Evolutionary conservation across 2,888 invertebrate genomes (phyloP), one percentile per base, ranked within the genome.

Genomic region (Papilio protenor): DNA sequence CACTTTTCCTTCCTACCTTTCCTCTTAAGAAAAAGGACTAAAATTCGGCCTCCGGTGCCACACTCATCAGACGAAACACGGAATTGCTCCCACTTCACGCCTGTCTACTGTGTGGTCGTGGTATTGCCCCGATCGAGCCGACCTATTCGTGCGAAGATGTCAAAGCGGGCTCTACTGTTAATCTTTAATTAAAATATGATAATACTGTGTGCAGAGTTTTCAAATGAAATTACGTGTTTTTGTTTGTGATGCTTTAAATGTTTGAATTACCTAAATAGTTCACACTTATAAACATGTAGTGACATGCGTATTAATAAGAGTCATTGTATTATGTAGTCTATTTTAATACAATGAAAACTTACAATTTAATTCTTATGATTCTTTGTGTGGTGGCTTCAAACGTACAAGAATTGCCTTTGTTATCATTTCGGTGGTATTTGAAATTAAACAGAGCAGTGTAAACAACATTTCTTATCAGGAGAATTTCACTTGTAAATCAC

Each of bases 401-500:
- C 45, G 40, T 21, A 45, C 45, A 45, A 21, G n/a, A 40, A 64
- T 12, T 45, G 14, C 45, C 40, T 21, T 66, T 40, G 18, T 64
- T 64, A 64, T 33, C 64, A 40, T 64, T 64, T 40, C 33, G 10
- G 45, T 45, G 45, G 66, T 45, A 45, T 69, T 69, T 69, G 10
- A 45, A 69, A n/a, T 64, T 64, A 64, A 66, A 66, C 27, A 33
- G 23, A 49, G 23, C 23, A 10, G 23, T 27, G 16, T 49, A 74
- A 74, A 74, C 27, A 74, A 73, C 47, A 59, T 16, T 61, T 16
- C 18, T 47, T 74, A 74, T 61, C 61, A 64, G 23, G 27, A 10
- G n/a, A n/a, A 61, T 64, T 27, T 18, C 55, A 33, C 49, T 21
- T 21, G 69, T 75, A 75, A 75, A 69, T 75, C 57, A 66, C 40